These are phyloP conservation scores for Chamaedrilus cognettii DNA, from an alignment of 2,888 invertebrate species.

Conservation along the genomic window DNA sequence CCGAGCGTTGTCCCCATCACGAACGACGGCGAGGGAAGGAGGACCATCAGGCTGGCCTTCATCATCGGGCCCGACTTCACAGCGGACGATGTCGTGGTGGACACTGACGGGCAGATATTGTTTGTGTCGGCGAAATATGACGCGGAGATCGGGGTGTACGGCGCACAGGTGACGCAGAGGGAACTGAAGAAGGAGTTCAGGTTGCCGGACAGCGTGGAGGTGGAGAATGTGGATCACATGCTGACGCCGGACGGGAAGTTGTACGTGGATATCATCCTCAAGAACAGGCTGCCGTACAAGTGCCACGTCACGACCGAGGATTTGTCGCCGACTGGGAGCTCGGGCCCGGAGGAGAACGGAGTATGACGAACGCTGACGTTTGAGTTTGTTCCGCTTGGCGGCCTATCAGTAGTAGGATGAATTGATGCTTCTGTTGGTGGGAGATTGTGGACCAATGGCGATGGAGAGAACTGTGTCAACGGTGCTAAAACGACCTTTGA, in stretches of 20 bases:
- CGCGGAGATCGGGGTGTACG: constrained; percentile 36
- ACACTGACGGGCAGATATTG: constrained; percentile 26
- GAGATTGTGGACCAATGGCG: too few relatives aligned
- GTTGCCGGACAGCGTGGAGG: constrained; percentile 32
- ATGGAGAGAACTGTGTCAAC: too few relatives aligned
- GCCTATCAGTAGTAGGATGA: not conserved
- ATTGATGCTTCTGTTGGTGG: constrained; percentile 81
- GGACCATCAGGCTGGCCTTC: constrained; percentile 35
- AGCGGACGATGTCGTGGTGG: constrained; percentile 34
- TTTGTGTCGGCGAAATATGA: constrained; percentile 33
- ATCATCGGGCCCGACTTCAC: constrained; percentile 37
- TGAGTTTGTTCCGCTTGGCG: constrained; percentile 2
- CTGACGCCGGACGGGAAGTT: constrained; percentile 35
- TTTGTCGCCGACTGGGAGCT: not conserved
- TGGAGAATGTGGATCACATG: constrained; percentile 32
- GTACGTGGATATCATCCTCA: constrained; percentile 35
- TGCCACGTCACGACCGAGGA: constrained; percentile 33
- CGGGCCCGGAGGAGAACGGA: not conserved
- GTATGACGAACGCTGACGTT: not conserved
- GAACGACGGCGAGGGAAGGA: constrained; percentile 30
- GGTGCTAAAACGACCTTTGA: too few relatives aligned
- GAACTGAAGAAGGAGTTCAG: constrained; percentile 32
- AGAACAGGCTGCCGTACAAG: constrained; percentile 28
- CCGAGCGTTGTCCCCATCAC: constrained; percentile 38
- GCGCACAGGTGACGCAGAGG: constrained; percentile 22